Evolutionary conservation across 2,888 invertebrate genomes (phyloP).

Genomic region (Smittia aterrima): DNA sequence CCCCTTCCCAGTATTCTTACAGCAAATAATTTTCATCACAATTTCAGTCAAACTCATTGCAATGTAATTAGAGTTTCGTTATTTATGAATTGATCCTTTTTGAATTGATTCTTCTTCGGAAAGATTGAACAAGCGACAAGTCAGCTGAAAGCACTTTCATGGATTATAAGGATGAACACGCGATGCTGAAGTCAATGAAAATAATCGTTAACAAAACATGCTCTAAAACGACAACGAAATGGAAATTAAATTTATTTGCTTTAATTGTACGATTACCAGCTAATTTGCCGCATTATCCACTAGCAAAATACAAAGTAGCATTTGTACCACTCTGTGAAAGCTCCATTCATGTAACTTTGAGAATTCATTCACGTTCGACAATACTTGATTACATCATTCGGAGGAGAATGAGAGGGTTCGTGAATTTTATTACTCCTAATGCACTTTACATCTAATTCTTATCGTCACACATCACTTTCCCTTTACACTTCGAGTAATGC

Average conservation of each 20-base stretch:
- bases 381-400: neutral
- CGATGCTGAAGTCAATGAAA: neutral
- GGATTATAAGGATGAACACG: neutral
- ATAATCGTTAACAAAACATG: neutral
- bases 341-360: too few relatives aligned
- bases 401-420: neutral
- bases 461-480: constrained; percentile 26
- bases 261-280: constrained; percentile 4
- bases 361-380: neutral
- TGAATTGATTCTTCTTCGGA: too few relatives aligned
- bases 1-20: too few relatives aligned
- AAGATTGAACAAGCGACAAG: too few relatives aligned
- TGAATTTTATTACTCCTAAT: neutral
- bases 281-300: neutral
- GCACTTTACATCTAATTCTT: constrained; percentile 11
- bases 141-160: neutral
- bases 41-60: too few relatives aligned
- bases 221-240: neutral
- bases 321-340: too few relatives aligned
- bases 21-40: too few relatives aligned
- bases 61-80: too few relatives aligned
- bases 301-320: neutral
- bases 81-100: too few relatives aligned
- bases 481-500: constrained; percentile 14
- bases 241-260: constrained; percentile 13